Base-by-base conservation (phyloP, 2,113 vertebrate genomes). In the Uria aalge region DNA sequence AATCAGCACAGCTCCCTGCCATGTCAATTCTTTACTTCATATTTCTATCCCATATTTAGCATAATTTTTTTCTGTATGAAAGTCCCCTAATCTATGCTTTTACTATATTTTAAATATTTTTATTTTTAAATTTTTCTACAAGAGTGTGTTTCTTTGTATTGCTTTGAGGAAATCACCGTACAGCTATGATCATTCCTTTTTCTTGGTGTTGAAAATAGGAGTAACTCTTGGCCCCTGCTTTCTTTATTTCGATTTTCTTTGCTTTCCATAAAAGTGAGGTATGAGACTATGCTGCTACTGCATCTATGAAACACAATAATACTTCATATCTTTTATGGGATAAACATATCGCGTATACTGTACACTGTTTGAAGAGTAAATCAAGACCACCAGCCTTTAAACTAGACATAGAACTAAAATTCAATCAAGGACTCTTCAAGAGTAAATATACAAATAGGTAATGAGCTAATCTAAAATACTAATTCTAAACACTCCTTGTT, bases 1-100 rank as follows among this genome's bases (percentile, higher is more conserved):
- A 97, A 97, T 91, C 96, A 97, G 66, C 52, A 85, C 23, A 84
- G 55, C 90, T 93, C 76, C 53, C 92, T 95, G 75, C 84, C 75
- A 91, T 69, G 18, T 87, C 69, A 55, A 47, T 92, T 90, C 79
- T 96, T 95, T 88, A 57, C 80, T 83, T 94, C 36, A 4, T 48
- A 48, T 88, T 92, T 83, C 26, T 67, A 57, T 92, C 36, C n/a
- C 12, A 24, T 93, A 94, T 95, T 93, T 90, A 95, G 20, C 57
- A 85, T 83, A 93, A 88, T 95, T 92, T 95, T 16, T 16, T 90
- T 94, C 89, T 82, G 23, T 81, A 43, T 84, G 66, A 68, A 94
- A 94, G 26, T 15, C 4, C 64, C 43, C 74, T 78, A 72, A 96
- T 87, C 96, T 74, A 91, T 89, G 41, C 32, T 62, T 83, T 73